phyloP scores from a whole-genome alignment of 2,888 invertebrate genomes.

The Campoletis raptor region DNA sequence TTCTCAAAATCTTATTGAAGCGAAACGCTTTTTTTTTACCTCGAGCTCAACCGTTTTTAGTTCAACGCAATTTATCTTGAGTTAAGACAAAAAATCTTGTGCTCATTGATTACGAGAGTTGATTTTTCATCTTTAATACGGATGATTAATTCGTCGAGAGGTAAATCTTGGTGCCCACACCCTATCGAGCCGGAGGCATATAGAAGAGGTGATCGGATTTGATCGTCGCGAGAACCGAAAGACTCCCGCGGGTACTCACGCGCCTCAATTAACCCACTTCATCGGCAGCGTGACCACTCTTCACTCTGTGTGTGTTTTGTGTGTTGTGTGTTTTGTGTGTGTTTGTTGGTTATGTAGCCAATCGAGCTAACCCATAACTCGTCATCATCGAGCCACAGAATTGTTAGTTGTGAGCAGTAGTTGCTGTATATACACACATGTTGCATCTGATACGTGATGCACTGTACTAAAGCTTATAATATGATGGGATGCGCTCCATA shows the following conservation, averaged over 20 bases:
- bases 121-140: conserved; percentile 11
- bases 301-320: background rate
- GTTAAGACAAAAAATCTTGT: background rate
- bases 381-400: conserved; percentile 59
- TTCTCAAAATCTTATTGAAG: background rate
- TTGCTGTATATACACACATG: conserved; percentile 19
- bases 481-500: conserved; percentile 42
- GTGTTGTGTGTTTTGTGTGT: background rate
- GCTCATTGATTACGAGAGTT: background rate
- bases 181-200: conserved; percentile 40
- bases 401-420: conserved; percentile 52
- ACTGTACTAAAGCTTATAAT: conserved; percentile 2
- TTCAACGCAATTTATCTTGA: background rate
- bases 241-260: conserved; percentile 65
- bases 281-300: conserved; percentile 60
- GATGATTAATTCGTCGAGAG: conserved; percentile 41
- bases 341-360: background rate
- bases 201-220: conserved; percentile 21
- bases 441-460: conserved; percentile 36
- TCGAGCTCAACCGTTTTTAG: background rate
- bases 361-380: conserved; percentile 52
- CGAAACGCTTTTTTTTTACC: background rate
- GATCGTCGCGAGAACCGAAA: conserved; percentile 60
- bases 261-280: conserved; percentile 68
- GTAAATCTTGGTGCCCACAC: conserved; percentile 52